phyloP scores from a whole-genome alignment of 2,113 vertebrate species.

The Xerus inauris region DNA sequence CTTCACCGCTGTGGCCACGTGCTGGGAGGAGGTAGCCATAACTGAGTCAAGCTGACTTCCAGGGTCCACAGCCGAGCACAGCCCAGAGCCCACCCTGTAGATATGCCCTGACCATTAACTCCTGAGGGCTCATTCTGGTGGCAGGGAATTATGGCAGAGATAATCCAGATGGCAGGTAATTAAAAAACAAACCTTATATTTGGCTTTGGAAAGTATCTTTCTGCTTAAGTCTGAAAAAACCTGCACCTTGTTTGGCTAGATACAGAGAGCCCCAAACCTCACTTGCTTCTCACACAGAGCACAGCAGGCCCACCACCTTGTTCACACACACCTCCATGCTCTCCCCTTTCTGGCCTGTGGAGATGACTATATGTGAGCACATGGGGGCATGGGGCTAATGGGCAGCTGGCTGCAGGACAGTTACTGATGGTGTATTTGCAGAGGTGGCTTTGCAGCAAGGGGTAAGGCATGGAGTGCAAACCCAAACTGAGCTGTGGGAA shows the following conservation, averaged over 20 bases:
- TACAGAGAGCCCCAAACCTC: background rate
- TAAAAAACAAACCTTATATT: slow-evolving; percentile 69
- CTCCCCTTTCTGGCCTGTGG: background rate
- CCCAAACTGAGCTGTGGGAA: background rate
- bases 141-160: slow-evolving; percentile 79
- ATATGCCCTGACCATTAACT: background rate
- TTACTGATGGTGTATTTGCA: background rate
- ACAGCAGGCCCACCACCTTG: background rate
- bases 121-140: background rate
- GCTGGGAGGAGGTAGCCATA: background rate
- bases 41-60: background rate
- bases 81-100: background rate
- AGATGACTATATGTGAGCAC: background rate
- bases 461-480: background rate
- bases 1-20: background rate
- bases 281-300: background rate
- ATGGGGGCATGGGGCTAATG: background rate
- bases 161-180: slow-evolving; percentile 44
- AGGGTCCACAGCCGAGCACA: background rate
- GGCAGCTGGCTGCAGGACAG: background rate
- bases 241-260: background rate
- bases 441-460: background rate
- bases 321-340: too few species aligned
- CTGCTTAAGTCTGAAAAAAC: background rate
- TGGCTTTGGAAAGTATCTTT: slow-evolving; percentile 78